Evolutionary conservation across 1,140 invertebrate genomes (phyloP).

Genomic region (Cydia splendana): DNA sequence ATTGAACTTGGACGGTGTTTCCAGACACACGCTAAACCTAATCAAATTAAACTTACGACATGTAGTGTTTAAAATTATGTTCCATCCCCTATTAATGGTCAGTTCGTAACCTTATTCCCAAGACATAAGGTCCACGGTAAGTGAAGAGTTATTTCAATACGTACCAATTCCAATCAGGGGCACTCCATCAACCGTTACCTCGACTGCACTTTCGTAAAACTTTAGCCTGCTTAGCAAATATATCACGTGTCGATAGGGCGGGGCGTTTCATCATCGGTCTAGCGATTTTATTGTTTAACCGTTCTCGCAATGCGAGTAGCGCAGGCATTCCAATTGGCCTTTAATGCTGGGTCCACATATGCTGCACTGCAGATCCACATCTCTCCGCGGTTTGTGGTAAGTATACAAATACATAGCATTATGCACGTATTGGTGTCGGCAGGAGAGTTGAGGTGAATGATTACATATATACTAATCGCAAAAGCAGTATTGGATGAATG

Average conservation of each 20-base stretch:
- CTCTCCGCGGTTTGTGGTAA: too few species aligned
- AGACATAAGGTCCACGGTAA: too few species aligned
- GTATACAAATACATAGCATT: too few species aligned
- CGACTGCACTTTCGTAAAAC: constrained; percentile 65
- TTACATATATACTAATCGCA: too few species aligned
- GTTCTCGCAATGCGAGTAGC: constrained; percentile 54
- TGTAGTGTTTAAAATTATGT: too few species aligned
- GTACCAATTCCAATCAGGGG: constrained; percentile 18
- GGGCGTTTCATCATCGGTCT: constrained; percentile 59
- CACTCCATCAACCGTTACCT: constrained; percentile 45
- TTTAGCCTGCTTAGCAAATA: constrained; percentile 64
- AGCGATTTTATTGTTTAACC: background rate
- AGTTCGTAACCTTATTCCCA: too few species aligned
- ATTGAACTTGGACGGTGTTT: background rate
- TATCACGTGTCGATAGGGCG: constrained; percentile 59
- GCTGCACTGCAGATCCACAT: too few species aligned
- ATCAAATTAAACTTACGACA: too few species aligned
- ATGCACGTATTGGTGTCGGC: too few species aligned
- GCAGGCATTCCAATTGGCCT: constrained; percentile 49
- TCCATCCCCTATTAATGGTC: too few species aligned
- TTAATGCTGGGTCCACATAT: constrained; percentile 1
- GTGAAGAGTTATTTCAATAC: background rate
- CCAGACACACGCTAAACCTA: background rate
- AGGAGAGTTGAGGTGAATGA: too few species aligned
- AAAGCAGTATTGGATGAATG: too few species aligned